Evolutionary conservation across 2,113 vertebrate species (phyloP), one percentile per base, ranked within the genome.

Genomic region (Takifugu flavidus): DNA sequence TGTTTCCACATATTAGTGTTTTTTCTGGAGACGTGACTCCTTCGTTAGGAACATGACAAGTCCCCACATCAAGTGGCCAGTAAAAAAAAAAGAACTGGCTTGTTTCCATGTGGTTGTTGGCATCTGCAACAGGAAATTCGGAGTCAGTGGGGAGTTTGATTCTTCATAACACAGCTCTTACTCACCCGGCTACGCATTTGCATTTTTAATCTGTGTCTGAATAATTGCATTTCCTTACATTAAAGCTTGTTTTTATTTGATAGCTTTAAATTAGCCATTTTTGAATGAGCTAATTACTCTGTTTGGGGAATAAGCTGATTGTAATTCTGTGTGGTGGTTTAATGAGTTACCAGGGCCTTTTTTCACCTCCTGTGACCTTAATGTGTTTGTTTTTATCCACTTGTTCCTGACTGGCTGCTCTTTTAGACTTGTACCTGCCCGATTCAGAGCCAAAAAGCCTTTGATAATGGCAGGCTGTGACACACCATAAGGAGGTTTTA

Each of bases 241-340:
- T 79, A 47, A 76, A 63, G 51, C 77, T 82, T 75, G 72, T 79
- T 83, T 86, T 82, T 71, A 83, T 79, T 72, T 83, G 56, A 85
- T 75, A 78, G 75, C 49, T 50, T 76, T 62, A 74, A 73, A 86
- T 82, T 77, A 74, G 62, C 59, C 51, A 49, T 25, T 57, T 73
- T 66, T 4, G 8, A 75, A 79, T 77, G 77, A 76, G 27, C 60
- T 76, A 72, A 85, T 81, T 85, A 85, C 74, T 81, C 64, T 72
- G 59, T 81, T 80, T 75, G 76, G 73, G 79, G 54, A 70, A 47
- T 42, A 67, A 59, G 70, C 64, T 75, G 56, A 79, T 74, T 77
- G 65, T 13, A 39, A 39, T 34, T 47, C 64, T 63, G 25, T 57
- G 64, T 25, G 11, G 34, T 39, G 34, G 6, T 58, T 57, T 49